Conservation (phyloP, 2,797 vertebrate genomes). For the Crypturellus tataupa region DNA sequence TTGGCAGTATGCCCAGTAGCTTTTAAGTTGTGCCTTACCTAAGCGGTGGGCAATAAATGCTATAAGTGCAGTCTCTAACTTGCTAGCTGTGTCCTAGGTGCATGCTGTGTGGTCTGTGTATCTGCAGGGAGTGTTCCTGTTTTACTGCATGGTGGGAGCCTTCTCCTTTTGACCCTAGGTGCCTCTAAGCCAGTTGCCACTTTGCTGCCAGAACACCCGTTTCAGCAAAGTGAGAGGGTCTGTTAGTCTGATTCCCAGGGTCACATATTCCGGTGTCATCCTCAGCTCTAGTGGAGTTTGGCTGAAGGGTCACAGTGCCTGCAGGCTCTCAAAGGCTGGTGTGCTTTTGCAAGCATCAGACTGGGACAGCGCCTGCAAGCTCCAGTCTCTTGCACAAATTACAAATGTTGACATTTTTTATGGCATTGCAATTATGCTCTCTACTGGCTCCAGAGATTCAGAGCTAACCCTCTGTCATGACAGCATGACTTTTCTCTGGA, state of each 20-base stretch:
- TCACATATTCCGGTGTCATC: background rate
- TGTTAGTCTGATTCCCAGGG: background rate
- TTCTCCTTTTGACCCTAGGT: background rate
- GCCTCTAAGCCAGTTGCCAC: background rate
- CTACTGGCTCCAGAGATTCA: background rate
- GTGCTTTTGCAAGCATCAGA: background rate
- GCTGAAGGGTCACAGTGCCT: background rate
- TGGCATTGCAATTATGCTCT: constrained; percentile 10
- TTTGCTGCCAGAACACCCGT: background rate
- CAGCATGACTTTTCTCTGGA: background rate
- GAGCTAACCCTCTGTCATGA: constrained; percentile 1
- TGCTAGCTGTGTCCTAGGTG: background rate
- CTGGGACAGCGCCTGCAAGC: background rate
- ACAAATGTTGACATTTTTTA: constrained; percentile 10
- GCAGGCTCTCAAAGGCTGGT: background rate
- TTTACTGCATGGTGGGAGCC: background rate
- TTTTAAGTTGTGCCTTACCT: constrained; percentile 25
- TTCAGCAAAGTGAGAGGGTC: background rate
- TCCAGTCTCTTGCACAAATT: background rate
- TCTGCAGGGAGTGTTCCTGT: background rate
- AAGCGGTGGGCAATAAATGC: background rate
- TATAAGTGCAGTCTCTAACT: background rate
- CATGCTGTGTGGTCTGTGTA: background rate
- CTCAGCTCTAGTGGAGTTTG: background rate
- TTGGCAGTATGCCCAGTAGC: background rate